Conservation (phyloP, 2,888 invertebrate species). For the Stomorhina lunata region DNA sequence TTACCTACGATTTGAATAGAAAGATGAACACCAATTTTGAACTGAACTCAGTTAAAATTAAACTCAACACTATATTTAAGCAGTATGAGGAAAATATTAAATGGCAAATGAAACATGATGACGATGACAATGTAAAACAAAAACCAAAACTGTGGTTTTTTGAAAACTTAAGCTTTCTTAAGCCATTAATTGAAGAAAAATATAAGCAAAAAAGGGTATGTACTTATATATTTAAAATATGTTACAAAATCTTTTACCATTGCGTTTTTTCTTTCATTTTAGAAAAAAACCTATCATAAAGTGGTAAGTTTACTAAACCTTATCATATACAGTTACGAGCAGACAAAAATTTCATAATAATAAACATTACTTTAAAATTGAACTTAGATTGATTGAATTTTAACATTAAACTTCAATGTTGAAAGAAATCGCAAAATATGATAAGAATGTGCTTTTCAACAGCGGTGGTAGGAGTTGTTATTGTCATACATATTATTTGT, state of each 20-base stretch:
- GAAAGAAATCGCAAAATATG: no score
- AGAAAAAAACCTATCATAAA: conserved; percentile 52
- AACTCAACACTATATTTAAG: conserved; percentile 49
- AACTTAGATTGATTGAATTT: no score
- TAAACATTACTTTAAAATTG: no score
- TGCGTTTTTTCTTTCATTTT: no score
- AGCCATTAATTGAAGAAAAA: conserved; percentile 51
- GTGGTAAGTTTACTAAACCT: conserved; percentile 43
- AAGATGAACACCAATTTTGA: conserved; percentile 45
- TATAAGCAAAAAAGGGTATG: conserved; percentile 56
- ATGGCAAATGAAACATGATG: conserved; percentile 3
- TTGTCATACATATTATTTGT: no score
- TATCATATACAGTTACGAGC: no score
- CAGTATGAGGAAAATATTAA: conserved; percentile 58
- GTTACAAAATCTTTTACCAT: no score
- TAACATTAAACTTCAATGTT: no score
- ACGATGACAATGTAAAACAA: background rate
- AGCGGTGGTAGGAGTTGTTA: no score
- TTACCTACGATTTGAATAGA: conserved; percentile 46
- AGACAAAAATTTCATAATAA: no score
- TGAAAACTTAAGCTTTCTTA: conserved; percentile 61
- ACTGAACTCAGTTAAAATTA: conserved; percentile 48
- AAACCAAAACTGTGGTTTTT: conserved; percentile 55
- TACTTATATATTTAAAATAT: background rate
- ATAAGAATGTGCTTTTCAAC: no score